phyloP scores from a whole-genome alignment of 2,797 vertebrate genomes.

The Caiman crocodilus region DNA sequence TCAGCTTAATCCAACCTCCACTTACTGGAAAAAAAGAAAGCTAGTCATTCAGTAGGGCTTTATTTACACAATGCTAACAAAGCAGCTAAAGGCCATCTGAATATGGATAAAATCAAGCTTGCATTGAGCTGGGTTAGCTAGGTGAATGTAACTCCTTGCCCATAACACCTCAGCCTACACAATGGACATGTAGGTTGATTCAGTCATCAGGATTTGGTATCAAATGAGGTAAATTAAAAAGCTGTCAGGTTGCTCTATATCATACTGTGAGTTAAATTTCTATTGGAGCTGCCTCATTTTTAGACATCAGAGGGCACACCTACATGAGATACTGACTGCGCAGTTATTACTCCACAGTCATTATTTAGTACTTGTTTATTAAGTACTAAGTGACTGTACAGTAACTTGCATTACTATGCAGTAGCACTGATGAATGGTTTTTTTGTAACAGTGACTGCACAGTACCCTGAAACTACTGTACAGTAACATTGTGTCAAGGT shows the following conservation, averaged over 20 bases:
- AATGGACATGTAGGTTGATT: rapidly evolving
- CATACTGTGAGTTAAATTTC: background rate
- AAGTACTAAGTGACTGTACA: no score
- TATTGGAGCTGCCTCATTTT: background rate
- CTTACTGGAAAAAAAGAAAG: background rate
- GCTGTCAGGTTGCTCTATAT: background rate
- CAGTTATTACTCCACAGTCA: no score
- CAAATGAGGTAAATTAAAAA: background rate
- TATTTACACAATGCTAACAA: background rate
- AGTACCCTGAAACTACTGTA: no score
- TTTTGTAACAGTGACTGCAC: no score
- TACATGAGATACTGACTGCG: no score
- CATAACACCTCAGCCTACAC: background rate
- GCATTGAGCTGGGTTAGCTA: rapidly evolving
- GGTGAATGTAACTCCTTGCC: rapidly evolving
- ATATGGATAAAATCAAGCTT: rapidly evolving
- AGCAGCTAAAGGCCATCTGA: background rate
- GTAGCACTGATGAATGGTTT: no score
- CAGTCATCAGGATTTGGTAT: background rate
- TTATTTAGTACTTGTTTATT: no score
- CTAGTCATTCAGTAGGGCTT: background rate
- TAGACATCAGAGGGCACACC: background rate
- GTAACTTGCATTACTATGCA: no score
- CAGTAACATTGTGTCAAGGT: no score
- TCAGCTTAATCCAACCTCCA: background rate